phyloP scores from a whole-genome alignment of 2,113 vertebrate genomes.

The Poecile atricapillus region DNA sequence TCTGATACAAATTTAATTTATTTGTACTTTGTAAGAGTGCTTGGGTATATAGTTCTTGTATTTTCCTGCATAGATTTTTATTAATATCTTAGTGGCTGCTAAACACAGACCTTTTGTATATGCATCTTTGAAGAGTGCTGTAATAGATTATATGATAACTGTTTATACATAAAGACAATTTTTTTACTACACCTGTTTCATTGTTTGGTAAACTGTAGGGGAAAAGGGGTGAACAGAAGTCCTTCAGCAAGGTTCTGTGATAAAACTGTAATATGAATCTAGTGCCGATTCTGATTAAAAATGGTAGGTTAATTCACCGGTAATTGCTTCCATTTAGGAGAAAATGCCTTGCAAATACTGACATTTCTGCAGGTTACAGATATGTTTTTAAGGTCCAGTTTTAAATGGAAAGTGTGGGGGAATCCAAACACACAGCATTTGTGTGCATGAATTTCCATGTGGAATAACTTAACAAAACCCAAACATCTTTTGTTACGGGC shows the following conservation, averaged over 20 bases:
- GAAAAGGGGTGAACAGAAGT: background rate
- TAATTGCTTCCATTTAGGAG: background rate
- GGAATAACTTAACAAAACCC: background rate
- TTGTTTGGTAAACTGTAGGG: background rate
- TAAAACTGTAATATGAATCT: background rate
- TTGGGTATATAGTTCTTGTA: background rate
- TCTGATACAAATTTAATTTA: background rate
- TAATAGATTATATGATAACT: background rate
- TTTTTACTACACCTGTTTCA: background rate
- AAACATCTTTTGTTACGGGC: background rate
- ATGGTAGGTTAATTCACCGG: background rate
- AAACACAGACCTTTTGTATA: background rate
- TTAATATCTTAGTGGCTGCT: background rate
- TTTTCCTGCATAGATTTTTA: background rate
- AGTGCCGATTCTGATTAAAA: background rate
- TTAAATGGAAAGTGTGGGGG: background rate
- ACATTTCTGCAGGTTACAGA: background rate
- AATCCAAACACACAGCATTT: background rate
- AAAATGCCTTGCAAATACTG: background rate
- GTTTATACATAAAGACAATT: background rate
- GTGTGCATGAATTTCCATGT: background rate
- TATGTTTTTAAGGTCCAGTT: background rate
- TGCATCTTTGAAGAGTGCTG: background rate
- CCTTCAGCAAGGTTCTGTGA: background rate
- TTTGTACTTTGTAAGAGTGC: background rate